Conservation (phyloP, 1,140 invertebrate genomes). For the Magallana gigas region DNA sequence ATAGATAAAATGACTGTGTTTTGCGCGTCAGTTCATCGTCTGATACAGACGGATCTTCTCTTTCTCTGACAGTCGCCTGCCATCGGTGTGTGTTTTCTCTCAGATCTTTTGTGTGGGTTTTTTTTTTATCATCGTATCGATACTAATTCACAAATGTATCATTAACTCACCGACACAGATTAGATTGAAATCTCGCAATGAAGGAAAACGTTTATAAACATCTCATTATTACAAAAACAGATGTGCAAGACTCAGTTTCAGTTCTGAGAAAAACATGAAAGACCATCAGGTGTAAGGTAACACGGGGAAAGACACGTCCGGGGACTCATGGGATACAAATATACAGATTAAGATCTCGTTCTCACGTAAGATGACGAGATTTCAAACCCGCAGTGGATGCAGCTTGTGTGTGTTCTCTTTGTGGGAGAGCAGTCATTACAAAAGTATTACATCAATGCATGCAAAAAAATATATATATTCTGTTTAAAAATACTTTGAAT, state of each 20-base stretch:
- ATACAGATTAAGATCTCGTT: constrained; percentile 9
- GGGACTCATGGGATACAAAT: constrained; percentile 13
- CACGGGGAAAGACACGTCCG: neutral
- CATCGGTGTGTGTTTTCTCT: neutral
- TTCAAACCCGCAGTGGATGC: neutral
- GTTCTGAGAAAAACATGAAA: constrained; percentile 19
- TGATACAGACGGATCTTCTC: neutral
- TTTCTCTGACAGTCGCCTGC: neutral
- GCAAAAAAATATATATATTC: too few relatives aligned
- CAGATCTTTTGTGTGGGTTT: neutral
- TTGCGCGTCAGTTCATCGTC: neutral
- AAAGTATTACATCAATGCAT: neutral
- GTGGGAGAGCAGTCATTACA: neutral
- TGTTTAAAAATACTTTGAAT: too few relatives aligned
- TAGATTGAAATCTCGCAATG: neutral
- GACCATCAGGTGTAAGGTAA: neutral
- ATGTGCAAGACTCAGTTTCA: constrained; percentile 20
- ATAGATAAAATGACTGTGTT: neutral
- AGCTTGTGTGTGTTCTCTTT: constrained; percentile 27
- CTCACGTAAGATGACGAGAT: constrained; percentile 37
- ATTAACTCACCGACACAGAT: constrained; percentile 11
- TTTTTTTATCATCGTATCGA: constrained; percentile 22
- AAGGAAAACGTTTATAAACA: constrained; percentile 23
- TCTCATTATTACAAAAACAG: constrained; percentile 25
- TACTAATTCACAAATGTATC: constrained; percentile 31